A percentile compares a stretch with the other conserved stretches of the same genome.
Conservation (phyloP, 1,140 invertebrate species). For the Brachionus asplanchnoidis region DNA sequence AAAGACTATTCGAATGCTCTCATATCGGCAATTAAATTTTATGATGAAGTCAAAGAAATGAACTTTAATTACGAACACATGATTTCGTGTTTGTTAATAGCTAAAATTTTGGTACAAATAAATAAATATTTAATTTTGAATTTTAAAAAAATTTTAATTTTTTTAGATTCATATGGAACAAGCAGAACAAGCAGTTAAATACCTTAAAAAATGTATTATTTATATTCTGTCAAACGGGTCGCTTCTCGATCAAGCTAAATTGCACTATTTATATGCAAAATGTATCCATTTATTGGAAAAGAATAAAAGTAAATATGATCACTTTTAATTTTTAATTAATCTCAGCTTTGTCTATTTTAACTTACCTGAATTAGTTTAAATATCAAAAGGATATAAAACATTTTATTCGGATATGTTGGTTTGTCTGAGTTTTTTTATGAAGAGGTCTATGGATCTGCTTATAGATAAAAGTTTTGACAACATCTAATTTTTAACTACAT, state of each 20-base stretch:
- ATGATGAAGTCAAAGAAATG: slow-evolving; percentile 29
- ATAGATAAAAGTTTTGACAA: no score
- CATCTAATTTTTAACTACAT: no score
- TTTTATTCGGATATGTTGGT: not conserved
- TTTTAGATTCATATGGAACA: slow-evolving; percentile 40
- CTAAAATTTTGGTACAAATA: slow-evolving; percentile 27
- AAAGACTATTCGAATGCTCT: slow-evolving; percentile 17
- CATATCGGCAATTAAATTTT: slow-evolving; percentile 30
- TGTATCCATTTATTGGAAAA: slow-evolving; percentile 35
- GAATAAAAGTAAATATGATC: not conserved
- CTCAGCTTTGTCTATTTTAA: no score
- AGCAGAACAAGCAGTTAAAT: slow-evolving; percentile 28
- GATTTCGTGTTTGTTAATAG: slow-evolving; percentile 14
- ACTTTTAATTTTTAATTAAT: not conserved
- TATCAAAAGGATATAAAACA: no score
- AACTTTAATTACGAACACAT: slow-evolving; percentile 27
- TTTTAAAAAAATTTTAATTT: not conserved
- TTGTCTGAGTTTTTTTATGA: not conserved
- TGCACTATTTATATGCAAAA: slow-evolving; percentile 37
- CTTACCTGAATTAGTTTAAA: no score
- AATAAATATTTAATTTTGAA: not conserved
- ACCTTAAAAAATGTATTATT: slow-evolving; percentile 28
- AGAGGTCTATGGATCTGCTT: not conserved
- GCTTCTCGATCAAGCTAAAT: not conserved
- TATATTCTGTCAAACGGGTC: slow-evolving; percentile 37